These are phyloP conservation scores for Nothoprocta perdicaria DNA, from an alignment of 2,113 vertebrate genomes.

Conservation along the genomic window DNA sequence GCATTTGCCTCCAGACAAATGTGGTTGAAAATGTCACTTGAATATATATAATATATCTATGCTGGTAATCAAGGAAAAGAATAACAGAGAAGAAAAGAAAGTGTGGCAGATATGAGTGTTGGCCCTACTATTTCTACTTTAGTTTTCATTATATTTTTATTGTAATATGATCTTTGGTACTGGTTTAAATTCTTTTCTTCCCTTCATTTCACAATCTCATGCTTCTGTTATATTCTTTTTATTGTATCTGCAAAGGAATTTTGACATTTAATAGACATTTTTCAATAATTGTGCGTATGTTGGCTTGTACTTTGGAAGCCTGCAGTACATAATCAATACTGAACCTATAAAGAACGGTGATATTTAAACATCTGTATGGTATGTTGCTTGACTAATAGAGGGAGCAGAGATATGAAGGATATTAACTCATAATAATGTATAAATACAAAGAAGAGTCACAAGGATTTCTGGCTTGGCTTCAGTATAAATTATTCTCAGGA, in stretches of 20 bases:
- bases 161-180: not conserved
- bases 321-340: not conserved
- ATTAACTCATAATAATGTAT: conserved; percentile 4
- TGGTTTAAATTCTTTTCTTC: not conserved
- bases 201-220: not conserved
- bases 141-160: no score
- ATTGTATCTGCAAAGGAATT: not conserved
- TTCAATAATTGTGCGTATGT: not conserved
- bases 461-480: not conserved
- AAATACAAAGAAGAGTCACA: conserved; percentile 11
- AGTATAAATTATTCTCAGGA: not conserved
- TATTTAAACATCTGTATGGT: not conserved
- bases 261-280: not conserved
- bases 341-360: not conserved
- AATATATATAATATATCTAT: not conserved
- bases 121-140: not conserved
- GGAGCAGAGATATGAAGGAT: not conserved
- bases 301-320: not conserved
- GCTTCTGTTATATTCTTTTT: not conserved
- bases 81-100: not conserved
- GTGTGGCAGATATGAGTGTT: not conserved
- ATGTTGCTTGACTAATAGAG: not conserved
- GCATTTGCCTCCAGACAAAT: not conserved
- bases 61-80: not conserved
- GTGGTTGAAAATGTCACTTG: not conserved